Evolutionary conservation across 2,113 vertebrate genomes (phyloP), one percentile per base, ranked within the genome.

Genomic region (Colaptes auratus): DNA sequence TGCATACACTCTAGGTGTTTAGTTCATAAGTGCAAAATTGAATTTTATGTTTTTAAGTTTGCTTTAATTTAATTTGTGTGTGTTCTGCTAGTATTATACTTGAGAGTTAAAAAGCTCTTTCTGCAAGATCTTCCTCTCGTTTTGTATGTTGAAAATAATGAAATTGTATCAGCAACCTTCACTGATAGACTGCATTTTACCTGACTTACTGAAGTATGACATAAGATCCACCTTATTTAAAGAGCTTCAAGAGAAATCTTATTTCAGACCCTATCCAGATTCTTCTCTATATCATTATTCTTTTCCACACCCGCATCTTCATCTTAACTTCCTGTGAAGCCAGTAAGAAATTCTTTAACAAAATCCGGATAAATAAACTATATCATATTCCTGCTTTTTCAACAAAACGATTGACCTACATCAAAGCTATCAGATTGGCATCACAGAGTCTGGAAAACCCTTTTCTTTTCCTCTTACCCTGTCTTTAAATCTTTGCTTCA

Each of bases 141-240:
- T 73, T 66, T 53, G 12, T 55, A 9, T 88, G 4, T 35, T 71
- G n/a, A 82, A 90, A 82, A 70, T 58, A 56, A n/a, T 53, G 24
- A 58, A 78, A 48, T 66, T 2, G 0, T 46, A 24, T 58, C 16
- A 33, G 9, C 2, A 2, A 3, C 8, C n/a, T 78, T 55, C 4
- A 28, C 9, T 35, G 9, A 10, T 53, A 28, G 18, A 18, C 8
- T 31, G 2, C 14, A 6, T 66, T 82, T 78, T 52, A 44, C 23
- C 19, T 31, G 24, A n/a, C 8, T 72, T 19, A 17, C 66, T 66
- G 60, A 44, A 12, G 15, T 60, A 35, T 61, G 70, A 16, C 3
- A 5, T n/a, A 90, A 50, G 27, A 9, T 70, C 9, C 24, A 46
- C 2, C 20, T 69, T 14, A 28, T 71, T 82, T 71, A n/a, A 74